These are phyloP conservation scores for Drosophila ohnishii DNA, from an alignment of 1,140 invertebrate genomes.

Conservation along the genomic window DNA sequence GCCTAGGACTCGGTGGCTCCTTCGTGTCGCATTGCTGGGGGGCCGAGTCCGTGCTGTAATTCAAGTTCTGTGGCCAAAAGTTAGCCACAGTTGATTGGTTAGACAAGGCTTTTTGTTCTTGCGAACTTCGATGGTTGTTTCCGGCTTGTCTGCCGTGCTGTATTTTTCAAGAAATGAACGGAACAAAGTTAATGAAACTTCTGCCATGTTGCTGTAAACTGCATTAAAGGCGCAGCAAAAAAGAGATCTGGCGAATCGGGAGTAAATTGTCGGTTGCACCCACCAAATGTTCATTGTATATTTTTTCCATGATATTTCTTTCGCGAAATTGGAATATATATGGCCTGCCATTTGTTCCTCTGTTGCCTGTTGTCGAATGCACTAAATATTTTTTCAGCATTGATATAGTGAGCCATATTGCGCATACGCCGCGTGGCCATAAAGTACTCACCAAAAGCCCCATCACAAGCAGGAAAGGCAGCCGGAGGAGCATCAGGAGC, in stretches of 20 bases:
- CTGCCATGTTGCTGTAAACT: constrained; percentile 41
- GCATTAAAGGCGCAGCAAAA: constrained; percentile 44
- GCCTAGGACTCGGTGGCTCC: constrained; percentile 15
- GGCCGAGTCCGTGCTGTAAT: constrained; percentile 53
- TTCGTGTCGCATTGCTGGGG: constrained; percentile 39
- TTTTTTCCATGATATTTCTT: constrained; percentile 25
- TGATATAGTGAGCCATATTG: constrained; percentile 60
- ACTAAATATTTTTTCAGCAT: constrained; percentile 49
- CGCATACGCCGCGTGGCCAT: constrained; percentile 63
- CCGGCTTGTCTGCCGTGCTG: constrained; percentile 20
- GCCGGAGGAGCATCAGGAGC: neutral
- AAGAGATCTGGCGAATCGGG: neutral
- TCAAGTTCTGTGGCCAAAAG: constrained; percentile 78
- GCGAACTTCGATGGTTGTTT: constrained; percentile 45
- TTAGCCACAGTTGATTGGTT: constrained; percentile 81
- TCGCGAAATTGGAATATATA: constrained; percentile 30
- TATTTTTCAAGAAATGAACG: constrained; percentile 65
- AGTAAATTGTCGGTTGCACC: constrained; percentile 15
- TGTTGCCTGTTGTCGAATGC: constrained; percentile 35
- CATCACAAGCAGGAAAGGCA: constrained; percentile 6
- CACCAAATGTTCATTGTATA: constrained; percentile 15
- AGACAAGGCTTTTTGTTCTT: constrained; percentile 48
- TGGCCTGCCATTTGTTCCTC: constrained; percentile 49
- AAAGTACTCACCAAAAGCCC: constrained; percentile 46
- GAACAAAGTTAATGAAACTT: constrained; percentile 73